Evolutionary conservation across 2,113 vertebrate genomes (phyloP).

Genomic region (Butorides virescens): DNA sequence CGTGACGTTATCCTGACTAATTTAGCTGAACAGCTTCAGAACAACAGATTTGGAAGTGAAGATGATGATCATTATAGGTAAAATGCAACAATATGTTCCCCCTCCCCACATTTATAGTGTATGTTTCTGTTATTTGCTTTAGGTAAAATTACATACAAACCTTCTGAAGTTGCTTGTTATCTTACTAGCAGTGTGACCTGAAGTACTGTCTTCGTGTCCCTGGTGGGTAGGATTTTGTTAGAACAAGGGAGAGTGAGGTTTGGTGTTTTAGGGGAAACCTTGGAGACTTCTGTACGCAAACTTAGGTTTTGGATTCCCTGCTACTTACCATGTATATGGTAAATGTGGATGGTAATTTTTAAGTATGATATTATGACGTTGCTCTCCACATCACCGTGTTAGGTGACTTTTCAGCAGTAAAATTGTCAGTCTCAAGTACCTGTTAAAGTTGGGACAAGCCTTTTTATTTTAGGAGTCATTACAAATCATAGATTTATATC

Average conservation of each 20-base stretch:
- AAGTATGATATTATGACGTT: rapidly evolving
- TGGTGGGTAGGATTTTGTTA: not conserved
- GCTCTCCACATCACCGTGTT: not conserved
- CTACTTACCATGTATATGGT: rapidly evolving
- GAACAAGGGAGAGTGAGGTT: not conserved
- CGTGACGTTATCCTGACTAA: conserved; percentile 94
- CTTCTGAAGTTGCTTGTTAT: not conserved
- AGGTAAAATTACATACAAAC: not conserved
- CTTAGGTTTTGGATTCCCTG: not conserved
- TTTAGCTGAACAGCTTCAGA: conserved; percentile 93
- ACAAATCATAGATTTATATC: not conserved
- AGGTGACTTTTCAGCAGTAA: not conserved
- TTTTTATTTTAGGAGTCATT: not conserved
- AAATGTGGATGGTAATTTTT: not conserved
- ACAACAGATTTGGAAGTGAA: conserved; percentile 96
- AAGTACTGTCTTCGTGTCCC: not conserved
- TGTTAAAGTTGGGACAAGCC: not conserved
- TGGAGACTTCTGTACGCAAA: not conserved
- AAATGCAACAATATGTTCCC: not conserved
- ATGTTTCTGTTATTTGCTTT: not conserved
- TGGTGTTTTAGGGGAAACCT: not conserved
- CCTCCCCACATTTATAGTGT: not conserved
- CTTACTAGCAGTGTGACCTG: not conserved
- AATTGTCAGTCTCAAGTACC: not conserved
- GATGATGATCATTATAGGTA: conserved; percentile 98